Base-by-base conservation (phyloP, 2,797 vertebrate species). In the Eidolon dupreanum region DNA sequence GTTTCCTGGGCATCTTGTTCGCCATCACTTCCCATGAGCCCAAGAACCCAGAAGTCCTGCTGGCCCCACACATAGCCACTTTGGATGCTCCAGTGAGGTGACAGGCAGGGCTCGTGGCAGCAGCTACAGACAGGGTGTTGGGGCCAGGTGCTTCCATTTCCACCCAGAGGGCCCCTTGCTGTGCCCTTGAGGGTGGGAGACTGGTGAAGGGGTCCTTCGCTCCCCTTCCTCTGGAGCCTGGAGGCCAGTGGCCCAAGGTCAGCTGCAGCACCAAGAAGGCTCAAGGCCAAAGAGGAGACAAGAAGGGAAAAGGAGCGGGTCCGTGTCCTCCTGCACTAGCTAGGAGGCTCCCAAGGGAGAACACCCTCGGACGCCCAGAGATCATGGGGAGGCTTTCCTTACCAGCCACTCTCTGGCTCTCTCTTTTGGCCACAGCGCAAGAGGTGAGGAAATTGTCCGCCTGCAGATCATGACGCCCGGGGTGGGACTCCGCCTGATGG, bases 401-500 rank as follows among this genome's bases (percentile, higher is more conserved):
- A 36, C 26, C 36, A 74, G 28, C 19, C 38, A 6, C 46, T 90
- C 53, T 61, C 49, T 73, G 82, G 38, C 59, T 83, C 15, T 94
- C 33, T 95, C 59, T 74, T 93, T 79, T 90, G 87, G 26, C 66
- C 33, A 0, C 68, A 97, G 90, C 28, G n/a, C 65, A 9, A 93
- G 38, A 96, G 65, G 38, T 15, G 91, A 96, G 85, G 94, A 96
- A 51, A 79, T 66, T 10, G 68, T 94, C 83, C 12, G 1, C 59
- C 63, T 93, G n/a, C 94, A 91, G 85, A 96, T 96, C 85, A 59
- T 12, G 31, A 87, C 78, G 3, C 97, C 86, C 0, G 73, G 51
- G 53, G 51, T 38, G 16, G 95, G 88, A 78, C 86, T 94, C 77
- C 6, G 0, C 63, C 66, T 77, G 63, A 79, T 95, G 43, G 36